Evolutionary conservation across 2,113 vertebrate species (phyloP), one percentile per base, ranked within the genome.

Genomic region (Sphyrna mokarran): DNA sequence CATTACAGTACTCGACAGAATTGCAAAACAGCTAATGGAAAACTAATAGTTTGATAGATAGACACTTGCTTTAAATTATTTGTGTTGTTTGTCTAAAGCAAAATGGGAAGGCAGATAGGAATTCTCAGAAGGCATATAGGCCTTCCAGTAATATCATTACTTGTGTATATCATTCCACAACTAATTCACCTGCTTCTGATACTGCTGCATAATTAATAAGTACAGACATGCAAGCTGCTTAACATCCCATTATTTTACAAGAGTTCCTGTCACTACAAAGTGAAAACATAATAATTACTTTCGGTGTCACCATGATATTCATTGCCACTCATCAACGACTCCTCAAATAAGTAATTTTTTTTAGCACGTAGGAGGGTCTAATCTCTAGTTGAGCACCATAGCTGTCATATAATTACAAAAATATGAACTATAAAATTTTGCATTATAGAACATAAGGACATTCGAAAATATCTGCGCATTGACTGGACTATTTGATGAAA

Each of bases 31-130:
- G 66, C 29, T 13, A 94, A n/a, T 94, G 18, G 61, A 18, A 94
- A 69, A 69, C 37, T 23, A 70, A 29, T 70, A 26, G 37, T 20
- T 1, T 70, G 37, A 9, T 29, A 94, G 37, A 9, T 23, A 70
- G 68, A 48, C 93, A 94, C 3, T 70, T 70, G 70, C 40, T 58
- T 70, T 94, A 58, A 66, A 93, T 93, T 66, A 37, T 66, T 93
- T 66, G 66, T 93, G n/a, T 37, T 93, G 89, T 66, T 93, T 93
- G 33, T 93, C 89, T 93, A 37, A 93, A 93, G 18, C 61, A 93
- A 93, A 93, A 66, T 93, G 33, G 61, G 18, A 93, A 37, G 16
- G 61, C 33, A 66, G 89, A 1, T 93, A n/a, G 61, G 61, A 90
- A 90, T 63, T 63, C 87, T 90, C 87, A 90, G 87, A 63, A n/a